phyloP scores from a whole-genome alignment of 2,113 vertebrate genomes.

The Panthera tigris region DNA sequence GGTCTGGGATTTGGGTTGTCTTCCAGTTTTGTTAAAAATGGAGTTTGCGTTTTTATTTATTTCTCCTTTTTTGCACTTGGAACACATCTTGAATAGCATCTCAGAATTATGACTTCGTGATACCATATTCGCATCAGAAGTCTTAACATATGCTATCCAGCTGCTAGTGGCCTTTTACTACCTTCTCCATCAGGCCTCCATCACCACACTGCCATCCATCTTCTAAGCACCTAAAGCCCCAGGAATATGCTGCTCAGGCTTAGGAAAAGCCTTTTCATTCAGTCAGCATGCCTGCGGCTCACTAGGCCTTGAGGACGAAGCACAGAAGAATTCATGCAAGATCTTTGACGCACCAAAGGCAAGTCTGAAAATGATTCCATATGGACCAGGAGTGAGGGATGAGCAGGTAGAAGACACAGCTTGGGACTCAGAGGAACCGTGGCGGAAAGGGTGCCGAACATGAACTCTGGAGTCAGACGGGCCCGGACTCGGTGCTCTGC shows the following conservation, averaged over 20 bases:
- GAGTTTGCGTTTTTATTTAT: neutral
- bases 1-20: neutral
- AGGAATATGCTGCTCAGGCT: neutral
- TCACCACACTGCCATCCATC: neutral
- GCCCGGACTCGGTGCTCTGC: neutral
- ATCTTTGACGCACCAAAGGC: neutral
- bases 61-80: neutral
- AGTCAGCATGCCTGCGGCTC: neutral
- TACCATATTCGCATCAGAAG: neutral
- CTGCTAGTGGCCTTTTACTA: neutral
- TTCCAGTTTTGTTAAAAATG: slow-evolving; percentile 5
- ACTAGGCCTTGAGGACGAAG: neutral
- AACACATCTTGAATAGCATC: neutral
- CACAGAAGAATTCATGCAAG: neutral
- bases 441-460: neutral
- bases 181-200: neutral
- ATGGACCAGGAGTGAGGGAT: too few relatives aligned
- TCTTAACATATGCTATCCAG: neutral
- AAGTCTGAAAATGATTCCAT: neutral
- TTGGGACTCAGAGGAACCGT: neutral
- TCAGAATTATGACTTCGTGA: neutral
- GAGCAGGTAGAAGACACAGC: too few relatives aligned
- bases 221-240: neutral
- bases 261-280: neutral
- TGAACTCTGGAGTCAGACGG: neutral